Conservation (phyloP, 1,140 invertebrate species). For the Zaprionus vittiger region DNA sequence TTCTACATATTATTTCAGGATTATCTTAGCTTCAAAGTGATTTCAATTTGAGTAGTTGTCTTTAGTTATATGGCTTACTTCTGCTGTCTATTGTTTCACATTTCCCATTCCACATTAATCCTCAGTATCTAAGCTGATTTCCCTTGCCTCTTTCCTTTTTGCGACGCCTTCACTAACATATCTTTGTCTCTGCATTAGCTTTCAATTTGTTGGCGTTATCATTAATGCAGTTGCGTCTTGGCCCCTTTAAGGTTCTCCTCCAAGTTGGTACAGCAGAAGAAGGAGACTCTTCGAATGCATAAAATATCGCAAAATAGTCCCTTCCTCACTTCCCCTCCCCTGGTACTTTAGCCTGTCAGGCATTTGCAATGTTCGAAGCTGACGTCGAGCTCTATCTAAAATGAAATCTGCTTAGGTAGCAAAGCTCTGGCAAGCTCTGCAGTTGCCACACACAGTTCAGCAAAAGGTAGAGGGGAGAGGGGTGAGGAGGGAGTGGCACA, state of each 20-base stretch:
- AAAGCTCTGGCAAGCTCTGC: constrained; percentile 16
- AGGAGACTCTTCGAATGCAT: constrained; percentile 29
- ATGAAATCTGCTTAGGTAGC: constrained; percentile 77
- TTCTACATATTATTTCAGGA: no score
- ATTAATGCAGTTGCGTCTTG: constrained; percentile 29
- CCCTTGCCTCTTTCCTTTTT: not conserved
- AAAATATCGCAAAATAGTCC: constrained; percentile 35
- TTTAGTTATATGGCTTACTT: not conserved
- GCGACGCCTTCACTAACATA: not conserved
- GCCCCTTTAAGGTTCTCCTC: constrained; percentile 17
- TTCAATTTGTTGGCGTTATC: constrained; percentile 47
- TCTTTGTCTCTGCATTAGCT: constrained; percentile 18
- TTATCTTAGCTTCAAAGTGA: not conserved
- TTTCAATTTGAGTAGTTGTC: not conserved
- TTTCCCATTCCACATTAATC: not conserved
- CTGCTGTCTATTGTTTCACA: not conserved
- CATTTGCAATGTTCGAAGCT: constrained; percentile 63
- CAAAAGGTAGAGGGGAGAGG: not conserved
- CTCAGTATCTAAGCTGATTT: not conserved
- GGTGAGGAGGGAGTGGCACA: not conserved
- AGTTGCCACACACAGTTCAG: constrained; percentile 4
- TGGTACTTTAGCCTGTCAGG: constrained; percentile 44
- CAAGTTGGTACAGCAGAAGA: constrained; percentile 13
- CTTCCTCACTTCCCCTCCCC: not conserved
- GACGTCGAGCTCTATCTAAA: constrained; percentile 73